Percentiles rank a stretch among this genome's conserved stretches.
Evolutionary conservation across 2,888 invertebrate genomes (phyloP).

Genomic region (Zonitis immaculata): DNA sequence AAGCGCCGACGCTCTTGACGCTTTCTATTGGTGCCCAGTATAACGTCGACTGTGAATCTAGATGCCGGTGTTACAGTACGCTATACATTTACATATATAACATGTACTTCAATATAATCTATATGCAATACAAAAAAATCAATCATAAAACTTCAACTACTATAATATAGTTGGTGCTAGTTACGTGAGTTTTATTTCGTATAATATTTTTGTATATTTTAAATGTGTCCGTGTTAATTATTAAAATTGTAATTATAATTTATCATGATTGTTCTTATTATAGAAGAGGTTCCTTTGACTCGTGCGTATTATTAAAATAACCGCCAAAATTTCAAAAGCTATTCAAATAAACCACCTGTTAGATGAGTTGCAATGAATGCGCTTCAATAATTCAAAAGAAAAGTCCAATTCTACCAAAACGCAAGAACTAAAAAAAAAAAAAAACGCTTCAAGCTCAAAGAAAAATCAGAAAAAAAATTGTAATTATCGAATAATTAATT

Average conservation of each 20-base stretch:
- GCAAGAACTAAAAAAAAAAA: no score
- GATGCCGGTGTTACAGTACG: slow-evolving; percentile 37
- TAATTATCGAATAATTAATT: no score
- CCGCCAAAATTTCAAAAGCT: slow-evolving; percentile 20
- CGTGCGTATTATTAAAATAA: no score
- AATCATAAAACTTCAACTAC: slow-evolving; percentile 29
- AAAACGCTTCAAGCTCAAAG: no score
- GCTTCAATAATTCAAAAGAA: no score
- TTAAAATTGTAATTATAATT: no score
- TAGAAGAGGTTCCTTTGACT: neutral
- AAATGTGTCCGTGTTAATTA: slow-evolving; percentile 5
- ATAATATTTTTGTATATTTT: no score
- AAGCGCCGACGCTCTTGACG: slow-evolving; percentile 39
- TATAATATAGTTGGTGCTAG: slow-evolving; percentile 35
- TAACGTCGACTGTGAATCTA: slow-evolving; percentile 34
- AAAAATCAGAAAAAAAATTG: no score
- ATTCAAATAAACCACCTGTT: slow-evolving; percentile 18
- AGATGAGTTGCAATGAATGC: no score
- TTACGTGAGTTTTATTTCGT: slow-evolving; percentile 21
- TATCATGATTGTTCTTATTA: neutral
- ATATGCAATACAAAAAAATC: slow-evolving; percentile 12
- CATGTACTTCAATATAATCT: slow-evolving; percentile 8
- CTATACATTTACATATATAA: no score
- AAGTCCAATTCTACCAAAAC: no score
- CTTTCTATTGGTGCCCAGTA: slow-evolving; percentile 42